Evolutionary conservation across 2,888 invertebrate species (phyloP), one percentile per base, ranked within the genome.

Genomic region (Orthosia gothica): DNA sequence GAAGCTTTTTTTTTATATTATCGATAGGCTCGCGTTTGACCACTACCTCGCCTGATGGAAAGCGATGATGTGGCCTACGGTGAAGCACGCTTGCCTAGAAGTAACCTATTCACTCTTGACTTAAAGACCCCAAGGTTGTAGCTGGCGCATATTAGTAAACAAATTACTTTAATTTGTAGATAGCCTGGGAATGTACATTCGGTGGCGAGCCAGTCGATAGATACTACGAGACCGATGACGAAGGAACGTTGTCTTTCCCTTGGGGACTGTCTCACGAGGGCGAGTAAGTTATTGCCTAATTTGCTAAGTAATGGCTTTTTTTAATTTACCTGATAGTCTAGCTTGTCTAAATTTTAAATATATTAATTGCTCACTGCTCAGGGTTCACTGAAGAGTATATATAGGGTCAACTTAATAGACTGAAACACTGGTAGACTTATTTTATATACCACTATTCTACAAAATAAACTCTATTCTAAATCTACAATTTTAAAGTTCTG

Each of bases 131-230:
- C n/a, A n/a, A n/a, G n/a, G n/a, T n/a, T n/a, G n/a, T n/a, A n/a
- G n/a, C 9, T 9, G 40, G 9, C 40, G 40, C 40, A 40, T 40
- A 40, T 40, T 9, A 9, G 40, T 40, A 40, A 40, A 40, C 40
- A 40, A 9, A 40, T 9, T 40, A 40, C 40, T 40, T 40, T 20
- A 9, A 20, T 12, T 54, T 67, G 62, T 78, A 94, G 93, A 88
- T 89, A 69, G 64, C 87, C 66, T 94, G 93, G 93, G 70, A 77
- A 45, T 93, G 93, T 79, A 74, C 54, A 0, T 74, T 77, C 15
- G 74, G 79, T 13, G 84, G 76, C 11, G 76, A 86, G n/a, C 49
- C 84, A 11, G 90, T 89, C 68, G 83, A 87, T 66, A 64, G 81
- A n/a, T 87, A 86, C 20, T 83, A 81, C 64, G 63, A 85, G 47